phyloP scores from a whole-genome alignment of 2,113 vertebrate species.

The Gorsachius goisagi region DNA sequence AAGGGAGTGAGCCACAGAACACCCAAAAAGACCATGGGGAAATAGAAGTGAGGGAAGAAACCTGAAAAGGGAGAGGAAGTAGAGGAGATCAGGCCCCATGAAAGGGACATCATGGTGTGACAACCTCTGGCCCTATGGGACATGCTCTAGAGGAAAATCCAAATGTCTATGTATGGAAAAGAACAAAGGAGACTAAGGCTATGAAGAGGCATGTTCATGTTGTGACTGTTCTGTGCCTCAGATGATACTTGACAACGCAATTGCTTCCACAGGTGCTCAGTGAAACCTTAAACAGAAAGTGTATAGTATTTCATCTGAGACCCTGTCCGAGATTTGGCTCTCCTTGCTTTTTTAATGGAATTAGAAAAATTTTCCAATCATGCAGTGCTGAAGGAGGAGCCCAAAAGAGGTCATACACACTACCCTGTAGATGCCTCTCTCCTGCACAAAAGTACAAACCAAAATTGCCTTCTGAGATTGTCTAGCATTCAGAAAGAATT shows the following conservation, averaged over 20 bases:
- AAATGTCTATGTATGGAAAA: neutral
- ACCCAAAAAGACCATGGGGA: neutral
- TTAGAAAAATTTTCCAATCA: neutral
- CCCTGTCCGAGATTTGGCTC: neutral
- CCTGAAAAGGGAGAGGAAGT: neutral
- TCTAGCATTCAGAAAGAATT: neutral
- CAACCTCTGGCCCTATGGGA: neutral
- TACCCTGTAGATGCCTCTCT: neutral
- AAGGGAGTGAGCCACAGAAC: neutral
- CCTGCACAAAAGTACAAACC: neutral
- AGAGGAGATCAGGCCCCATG: neutral
- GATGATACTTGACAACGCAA: neutral
- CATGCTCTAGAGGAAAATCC: neutral
- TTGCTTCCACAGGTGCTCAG: neutral
- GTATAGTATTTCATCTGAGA: neutral
- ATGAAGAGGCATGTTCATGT: neutral
- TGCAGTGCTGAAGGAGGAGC: neutral
- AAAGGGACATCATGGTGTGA: neutral
- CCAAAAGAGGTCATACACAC: neutral
- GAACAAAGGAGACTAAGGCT: neutral
- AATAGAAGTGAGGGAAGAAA: neutral
- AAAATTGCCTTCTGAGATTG: neutral
- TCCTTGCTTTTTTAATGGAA: neutral
- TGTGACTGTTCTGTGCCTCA: neutral
- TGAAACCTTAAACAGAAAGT: neutral